Conservation (phyloP, 2,797 vertebrate genomes). For the Sebastes matsubarae region DNA sequence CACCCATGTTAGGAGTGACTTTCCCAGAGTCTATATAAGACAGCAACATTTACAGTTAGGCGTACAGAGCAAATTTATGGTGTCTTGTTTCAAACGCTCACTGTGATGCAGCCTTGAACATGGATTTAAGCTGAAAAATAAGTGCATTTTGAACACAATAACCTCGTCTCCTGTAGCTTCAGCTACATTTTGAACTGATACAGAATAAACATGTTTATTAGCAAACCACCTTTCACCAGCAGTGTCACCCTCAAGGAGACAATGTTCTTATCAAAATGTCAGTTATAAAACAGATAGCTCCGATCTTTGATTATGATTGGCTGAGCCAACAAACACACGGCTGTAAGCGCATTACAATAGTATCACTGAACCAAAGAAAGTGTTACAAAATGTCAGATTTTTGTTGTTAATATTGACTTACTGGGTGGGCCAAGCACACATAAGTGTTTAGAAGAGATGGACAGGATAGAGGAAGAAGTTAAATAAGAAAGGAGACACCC, state of each 20-base stretch:
- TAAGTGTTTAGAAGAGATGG: not conserved
- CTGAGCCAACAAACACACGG: not conserved
- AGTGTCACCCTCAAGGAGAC: constrained; percentile 7
- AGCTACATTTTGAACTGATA: not conserved
- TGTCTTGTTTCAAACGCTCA: not conserved
- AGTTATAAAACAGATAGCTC: not conserved
- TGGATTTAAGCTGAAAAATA: not conserved
- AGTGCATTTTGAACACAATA: not conserved
- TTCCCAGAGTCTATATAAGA: not conserved
- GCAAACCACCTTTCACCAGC: not conserved
- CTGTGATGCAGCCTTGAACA: not conserved
- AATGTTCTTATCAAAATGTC: constrained; percentile 8
- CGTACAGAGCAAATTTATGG: not conserved
- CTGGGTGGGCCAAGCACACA: not conserved
- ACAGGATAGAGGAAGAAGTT: not conserved
- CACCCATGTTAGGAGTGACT: not conserved
- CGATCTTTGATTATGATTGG: not conserved
- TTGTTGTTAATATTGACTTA: not conserved
- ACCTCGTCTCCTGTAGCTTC: not conserved
- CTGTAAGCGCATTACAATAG: not conserved
- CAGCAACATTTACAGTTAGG: not conserved
- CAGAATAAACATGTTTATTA: not conserved
- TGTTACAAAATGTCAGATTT: not conserved
- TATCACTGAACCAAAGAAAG: not conserved
- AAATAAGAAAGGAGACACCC: not conserved